Evolutionary conservation across 2,113 vertebrate species (phyloP).

Genomic region (Bubo scandiacus): DNA sequence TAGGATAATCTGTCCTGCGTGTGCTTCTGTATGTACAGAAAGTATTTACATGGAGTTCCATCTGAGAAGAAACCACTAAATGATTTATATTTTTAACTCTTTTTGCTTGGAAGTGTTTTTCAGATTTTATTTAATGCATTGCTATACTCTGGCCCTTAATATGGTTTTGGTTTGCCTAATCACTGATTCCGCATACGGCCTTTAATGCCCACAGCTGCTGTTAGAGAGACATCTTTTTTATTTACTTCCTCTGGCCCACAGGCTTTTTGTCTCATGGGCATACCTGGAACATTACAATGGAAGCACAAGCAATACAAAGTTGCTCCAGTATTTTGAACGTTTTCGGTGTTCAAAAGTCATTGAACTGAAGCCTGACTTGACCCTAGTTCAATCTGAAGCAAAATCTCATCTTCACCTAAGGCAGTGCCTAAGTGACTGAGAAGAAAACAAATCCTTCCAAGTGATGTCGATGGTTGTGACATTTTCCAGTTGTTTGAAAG

Average conservation of each 20-base stretch:
- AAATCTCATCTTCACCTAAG: slow-evolving; percentile 7
- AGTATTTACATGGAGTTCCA: neutral
- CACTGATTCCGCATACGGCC: neutral
- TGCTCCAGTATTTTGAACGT: neutral
- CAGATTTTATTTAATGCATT: neutral
- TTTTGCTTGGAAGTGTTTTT: neutral
- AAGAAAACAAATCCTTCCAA: neutral
- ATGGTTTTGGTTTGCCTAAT: neutral
- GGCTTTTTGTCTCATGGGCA: neutral
- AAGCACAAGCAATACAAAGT: neutral
- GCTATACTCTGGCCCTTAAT: neutral
- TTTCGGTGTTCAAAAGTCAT: neutral
- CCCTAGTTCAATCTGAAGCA: neutral
- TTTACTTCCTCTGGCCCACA: neutral
- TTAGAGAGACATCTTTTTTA: neutral
- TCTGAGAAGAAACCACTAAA: neutral
- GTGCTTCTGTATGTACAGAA: neutral
- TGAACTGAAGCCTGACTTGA: neutral
- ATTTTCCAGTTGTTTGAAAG: slow-evolving; percentile 45
- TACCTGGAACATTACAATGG: neutral
- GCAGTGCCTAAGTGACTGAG: neutral
- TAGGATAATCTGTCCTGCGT: neutral
- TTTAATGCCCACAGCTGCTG: neutral
- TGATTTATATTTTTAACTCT: neutral
- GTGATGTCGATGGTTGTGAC: neutral